phyloP scores from a whole-genome alignment of 1,140 invertebrate species.

The Hycleus cichorii region DNA sequence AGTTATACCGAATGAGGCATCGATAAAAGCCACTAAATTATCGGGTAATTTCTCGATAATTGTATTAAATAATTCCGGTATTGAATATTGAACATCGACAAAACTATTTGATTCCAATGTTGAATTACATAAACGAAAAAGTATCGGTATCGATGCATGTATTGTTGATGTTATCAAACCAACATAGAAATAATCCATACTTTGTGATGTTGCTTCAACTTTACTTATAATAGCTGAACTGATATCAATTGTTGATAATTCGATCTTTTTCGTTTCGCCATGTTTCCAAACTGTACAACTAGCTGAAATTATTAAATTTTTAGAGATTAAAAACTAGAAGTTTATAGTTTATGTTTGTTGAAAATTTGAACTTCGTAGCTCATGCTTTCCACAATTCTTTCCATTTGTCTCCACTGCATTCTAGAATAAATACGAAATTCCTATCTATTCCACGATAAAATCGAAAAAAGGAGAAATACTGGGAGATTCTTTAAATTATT shows the following conservation, averaged over 20 bases:
- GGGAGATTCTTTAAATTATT: no score
- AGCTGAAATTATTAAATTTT: slow-evolving; percentile 47
- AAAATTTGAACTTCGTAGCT: no score
- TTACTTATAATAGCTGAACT: slow-evolving; percentile 85
- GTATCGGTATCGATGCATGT: slow-evolving; percentile 49
- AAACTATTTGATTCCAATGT: slow-evolving; percentile 4
- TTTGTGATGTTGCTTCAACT: slow-evolving; percentile 77
- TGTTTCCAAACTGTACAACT: slow-evolving; percentile 93
- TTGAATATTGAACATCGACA: slow-evolving; percentile 7
- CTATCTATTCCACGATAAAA: no score
- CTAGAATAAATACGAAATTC: no score
- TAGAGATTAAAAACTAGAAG: no score
- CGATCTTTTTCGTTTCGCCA: slow-evolving; percentile 81
- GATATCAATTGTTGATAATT: slow-evolving; percentile 88
- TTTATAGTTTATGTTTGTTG: no score
- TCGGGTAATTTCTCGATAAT: slow-evolving; percentile 12
- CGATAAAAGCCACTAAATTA: slow-evolving; percentile 10
- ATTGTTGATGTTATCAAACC: slow-evolving; percentile 53
- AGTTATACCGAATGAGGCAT: slow-evolving; percentile 12
- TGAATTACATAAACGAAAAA: slow-evolving; percentile 49
- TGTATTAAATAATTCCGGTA: slow-evolving; percentile 13
- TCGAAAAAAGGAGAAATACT: no score
- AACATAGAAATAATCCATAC: slow-evolving; percentile 74
- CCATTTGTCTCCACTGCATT: no score
- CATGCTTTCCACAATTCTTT: no score